A percentile compares a stretch with the other conserved stretches of the same genome.
phyloP scores from a whole-genome alignment of 2,797 vertebrate species.

The Notoglanidium macrostoma region DNA sequence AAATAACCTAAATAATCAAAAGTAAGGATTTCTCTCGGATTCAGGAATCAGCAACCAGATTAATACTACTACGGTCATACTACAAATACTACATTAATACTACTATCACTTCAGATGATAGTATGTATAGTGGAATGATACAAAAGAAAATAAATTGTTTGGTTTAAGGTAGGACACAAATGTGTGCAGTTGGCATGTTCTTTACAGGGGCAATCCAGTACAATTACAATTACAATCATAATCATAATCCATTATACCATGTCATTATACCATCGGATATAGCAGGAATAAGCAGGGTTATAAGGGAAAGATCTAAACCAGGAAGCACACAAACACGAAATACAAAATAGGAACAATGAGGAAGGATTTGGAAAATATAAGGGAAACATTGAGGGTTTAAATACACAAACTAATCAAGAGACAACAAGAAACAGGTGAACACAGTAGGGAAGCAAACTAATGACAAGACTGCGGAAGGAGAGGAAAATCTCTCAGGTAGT shows the following conservation, averaged over 20 bases:
- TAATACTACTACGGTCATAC: neutral
- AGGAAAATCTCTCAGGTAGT: neutral
- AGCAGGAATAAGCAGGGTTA: neutral
- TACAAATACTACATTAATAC: neutral
- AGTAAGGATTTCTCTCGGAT: neutral
- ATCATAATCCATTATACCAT: neutral
- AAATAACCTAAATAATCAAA: neutral
- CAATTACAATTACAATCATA: neutral
- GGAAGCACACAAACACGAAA: neutral
- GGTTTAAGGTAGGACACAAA: neutral
- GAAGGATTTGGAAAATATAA: neutral
- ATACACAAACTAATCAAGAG: neutral
- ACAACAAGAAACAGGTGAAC: neutral
- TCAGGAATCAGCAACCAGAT: neutral
- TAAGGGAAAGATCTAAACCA: neutral
- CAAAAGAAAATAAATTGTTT: neutral
- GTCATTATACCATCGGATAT: neutral
- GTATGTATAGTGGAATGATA: neutral
- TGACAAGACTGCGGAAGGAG: neutral
- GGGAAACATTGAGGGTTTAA: neutral
- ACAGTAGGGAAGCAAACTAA: neutral
- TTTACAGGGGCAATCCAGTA: neutral
- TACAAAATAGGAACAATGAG: neutral
- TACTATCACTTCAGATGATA: neutral
- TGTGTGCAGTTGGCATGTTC: neutral